Base-by-base conservation (phyloP, 2,797 vertebrate genomes). In the Atherinosoma microstoma region DNA sequence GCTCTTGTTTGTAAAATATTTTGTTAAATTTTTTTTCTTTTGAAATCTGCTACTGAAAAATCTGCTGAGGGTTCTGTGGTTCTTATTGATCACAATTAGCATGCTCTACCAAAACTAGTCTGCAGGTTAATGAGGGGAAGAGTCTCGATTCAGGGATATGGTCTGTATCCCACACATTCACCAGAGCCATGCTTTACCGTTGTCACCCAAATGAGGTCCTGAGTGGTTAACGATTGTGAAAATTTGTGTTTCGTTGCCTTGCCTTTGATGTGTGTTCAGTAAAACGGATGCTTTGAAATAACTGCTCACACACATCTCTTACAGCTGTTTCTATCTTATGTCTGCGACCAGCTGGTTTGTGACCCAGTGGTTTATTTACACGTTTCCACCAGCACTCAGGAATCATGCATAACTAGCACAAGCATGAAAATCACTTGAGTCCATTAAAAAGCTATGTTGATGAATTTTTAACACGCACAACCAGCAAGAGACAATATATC, bases 321-420 rank as follows among this genome's bases (percentile, higher is more conserved):
- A 78, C 84, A 79, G 84, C 83, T 47, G 60, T 67, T 64, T 75
- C 6, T 32, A 13, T 64, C 49, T 49, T 22, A 15, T 34, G 18
- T 63, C 68, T 64, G 0, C 67, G 32, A 59, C 61, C 38, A 30
- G 53, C 73, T 40, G 63, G 15, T 79, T 54, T 58, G 51, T 64
- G 58, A 70, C 64, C 15, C 64, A 45, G 42, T 65, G 54, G 63
- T 65, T 76, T 49, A 53, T 66, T 83, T 63, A 56, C 63, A 57
- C 54, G 29, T 74, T 58, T 71, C 70, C 84, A 78, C 73, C 88
- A 84, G 80, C 85, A 88, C 89, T 93, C 92, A 93, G 91, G 90
- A 90, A 84, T 79, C 79, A 61, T 53, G 67, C 63, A 63, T 8
- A 40, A 59, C 71, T 58, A 27, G 56, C 57, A 68, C 73, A 64